Evolutionary conservation across 2,113 vertebrate species (phyloP), one percentile per base, ranked within the genome.

Genomic region (Apistogramma diplotaenia): DNA sequence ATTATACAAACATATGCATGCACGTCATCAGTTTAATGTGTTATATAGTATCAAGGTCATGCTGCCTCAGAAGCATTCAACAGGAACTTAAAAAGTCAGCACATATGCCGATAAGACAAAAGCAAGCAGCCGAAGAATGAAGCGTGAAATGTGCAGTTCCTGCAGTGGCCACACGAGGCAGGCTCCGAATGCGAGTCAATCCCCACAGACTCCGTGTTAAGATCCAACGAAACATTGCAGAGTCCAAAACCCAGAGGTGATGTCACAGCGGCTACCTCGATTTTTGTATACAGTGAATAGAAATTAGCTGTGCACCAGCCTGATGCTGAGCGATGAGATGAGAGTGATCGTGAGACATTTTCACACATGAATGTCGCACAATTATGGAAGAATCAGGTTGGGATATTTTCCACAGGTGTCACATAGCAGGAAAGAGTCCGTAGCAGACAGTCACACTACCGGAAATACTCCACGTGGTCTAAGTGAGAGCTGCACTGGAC

Each of bases 71-170:
- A 19, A 60, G 21, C 72, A 82, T 76, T 81, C 78, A 58, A 19
- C 23, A 35, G 12, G 3, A 51, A 56, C 6, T 10, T 29, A 49
- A 37, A 21, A 57, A 74, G 31, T 62, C 12, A 57, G 73, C 12
- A 59, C 9, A 75, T 84, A 85, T 90, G 87, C 86, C 55, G n/a
- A 77, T 2, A 79, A 51, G 37, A 82, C 77, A 49, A 21, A 6
- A 43, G 49, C 23, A 70, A 49, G 62, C 23, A 70, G 40, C 16
- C 49, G 40, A 70, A 49, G 49, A 70, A 29, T 29, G 40, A 19
- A 70, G 16, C 40, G 12, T 49, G 40, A 43, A 70, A 29, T 11
- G 23, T 70, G 62, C 40, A 49, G 40, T 70, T 19, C 62, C 62
- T n/a, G 0, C 29, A 70, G 10, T 29, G 40, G 62, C 16, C 62